A percentile compares a stretch with the other conserved stretches of the same genome.
phyloP scores from a whole-genome alignment of 2,888 invertebrate species.

The Phoenoteleia sp. region DNA sequence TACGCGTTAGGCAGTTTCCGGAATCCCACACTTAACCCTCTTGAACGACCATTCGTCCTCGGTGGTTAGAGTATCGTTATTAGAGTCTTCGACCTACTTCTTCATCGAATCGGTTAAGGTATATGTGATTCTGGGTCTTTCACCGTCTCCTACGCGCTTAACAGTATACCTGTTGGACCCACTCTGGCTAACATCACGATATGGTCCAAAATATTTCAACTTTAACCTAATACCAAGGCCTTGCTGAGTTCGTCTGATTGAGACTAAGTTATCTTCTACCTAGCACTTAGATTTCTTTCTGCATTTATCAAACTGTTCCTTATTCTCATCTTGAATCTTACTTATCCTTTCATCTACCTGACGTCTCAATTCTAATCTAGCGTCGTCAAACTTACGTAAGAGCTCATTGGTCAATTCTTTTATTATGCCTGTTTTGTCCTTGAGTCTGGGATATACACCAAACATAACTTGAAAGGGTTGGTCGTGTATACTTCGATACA shows the following conservation, averaged over 20 bases:
- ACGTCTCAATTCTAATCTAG: not conserved
- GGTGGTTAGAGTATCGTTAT: no score
- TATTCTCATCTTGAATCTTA: constrained; percentile 21
- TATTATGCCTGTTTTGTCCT: not conserved
- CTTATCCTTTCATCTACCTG: not conserved
- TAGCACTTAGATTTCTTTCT: not conserved
- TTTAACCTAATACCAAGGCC: not conserved
- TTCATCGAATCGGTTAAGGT: no score
- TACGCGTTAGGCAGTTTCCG: no score
- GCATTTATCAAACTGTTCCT: not conserved
- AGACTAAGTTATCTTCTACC: not conserved
- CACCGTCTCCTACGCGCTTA: no score
- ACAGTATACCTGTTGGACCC: no score
- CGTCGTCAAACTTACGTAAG: not conserved
- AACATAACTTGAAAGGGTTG: constrained; percentile 1
- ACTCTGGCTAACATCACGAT: no score
- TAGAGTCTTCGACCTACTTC: no score
- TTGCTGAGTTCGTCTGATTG: not conserved
- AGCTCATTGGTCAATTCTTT: not conserved
- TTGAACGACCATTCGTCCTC: no score
- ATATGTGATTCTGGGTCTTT: no score
- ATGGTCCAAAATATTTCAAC: not conserved
- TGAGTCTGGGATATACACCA: not conserved
- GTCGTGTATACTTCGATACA: no score
- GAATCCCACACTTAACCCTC: no score